Conservation (phyloP, 2,797 vertebrate genomes). For the Anabacerthia variegaticeps region DNA sequence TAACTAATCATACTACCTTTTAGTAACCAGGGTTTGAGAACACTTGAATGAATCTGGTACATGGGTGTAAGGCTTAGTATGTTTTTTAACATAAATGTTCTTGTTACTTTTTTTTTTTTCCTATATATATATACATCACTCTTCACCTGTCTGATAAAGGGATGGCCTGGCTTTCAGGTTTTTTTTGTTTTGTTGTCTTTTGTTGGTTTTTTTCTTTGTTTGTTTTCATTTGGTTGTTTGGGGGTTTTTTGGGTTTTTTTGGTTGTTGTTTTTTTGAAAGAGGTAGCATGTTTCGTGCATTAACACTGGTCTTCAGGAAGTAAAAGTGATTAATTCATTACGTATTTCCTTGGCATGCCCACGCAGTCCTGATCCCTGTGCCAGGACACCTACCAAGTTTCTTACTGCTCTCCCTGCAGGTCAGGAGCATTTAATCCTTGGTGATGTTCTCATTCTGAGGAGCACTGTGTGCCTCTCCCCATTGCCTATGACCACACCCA, state of each 20-base stretch:
- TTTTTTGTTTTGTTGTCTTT: neutral
- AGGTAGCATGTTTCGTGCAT: neutral
- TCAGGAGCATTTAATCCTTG: neutral
- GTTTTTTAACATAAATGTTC: neutral
- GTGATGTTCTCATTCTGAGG: neutral
- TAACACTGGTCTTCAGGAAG: neutral
- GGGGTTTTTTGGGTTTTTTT: neutral
- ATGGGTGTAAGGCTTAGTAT: neutral
- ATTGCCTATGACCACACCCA: neutral
- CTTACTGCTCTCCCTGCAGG: neutral
- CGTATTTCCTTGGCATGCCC: neutral
- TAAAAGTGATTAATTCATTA: neutral
- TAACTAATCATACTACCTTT: neutral
- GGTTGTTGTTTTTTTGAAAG: neutral
- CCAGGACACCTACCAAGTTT: neutral
- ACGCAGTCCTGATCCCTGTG: accelerated
- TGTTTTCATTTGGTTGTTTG: neutral
- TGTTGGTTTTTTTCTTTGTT: neutral
- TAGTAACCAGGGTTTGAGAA: neutral
- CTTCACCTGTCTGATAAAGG: neutral
- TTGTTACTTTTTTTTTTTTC: neutral
- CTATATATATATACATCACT: neutral
- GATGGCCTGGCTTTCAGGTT: neutral
- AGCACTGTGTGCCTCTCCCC: accelerated
- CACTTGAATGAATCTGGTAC: neutral